Base-by-base conservation (phyloP, 2,888 invertebrate species). In the Rosalia funebris region DNA sequence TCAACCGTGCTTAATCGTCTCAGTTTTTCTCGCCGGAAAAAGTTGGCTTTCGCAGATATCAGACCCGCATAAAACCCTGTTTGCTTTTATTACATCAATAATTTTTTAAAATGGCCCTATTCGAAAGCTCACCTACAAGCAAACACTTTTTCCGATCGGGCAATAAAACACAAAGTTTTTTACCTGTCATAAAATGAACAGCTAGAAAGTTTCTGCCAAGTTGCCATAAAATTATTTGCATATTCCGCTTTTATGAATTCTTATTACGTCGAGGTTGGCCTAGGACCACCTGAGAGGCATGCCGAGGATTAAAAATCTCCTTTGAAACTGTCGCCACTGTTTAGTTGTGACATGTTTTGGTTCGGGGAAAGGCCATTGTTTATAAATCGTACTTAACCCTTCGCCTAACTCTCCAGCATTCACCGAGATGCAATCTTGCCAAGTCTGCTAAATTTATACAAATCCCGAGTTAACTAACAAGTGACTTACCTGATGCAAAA, bases 391-490 rank as follows among this genome's bases (percentile, higher is more conserved):
- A 32, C 19, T 16, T 7, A 61, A 61, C 61, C 61, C 61, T 53
- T 48, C 57, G 11, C 41, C 34, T 32, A 1, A 31, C 52, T 17
- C 42, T 52, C 10, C 20, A 32, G 17, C 46, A 46, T 57, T 63
- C 41, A 53, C 34, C 48, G 52, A 53, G 55, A 62, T 60, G 57
- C 63, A 63, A 63, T 57, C 53, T 60, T 54, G 17, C 37, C 42
- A 48, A 56, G 42, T 50, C 41, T 52, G 37, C 32, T 59, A 53
- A 50, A 19, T 46, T 55, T 55, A 56, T 56, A 59, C 56, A 62
- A n/a, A n/a, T n/a, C n/a, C n/a, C n/a, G n/a, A n/a, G n/a, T n/a
- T n/a, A n/a, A n/a, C n/a, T n/a, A n/a, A n/a, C n/a, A n/a, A n/a
- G n/a, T n/a, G n/a, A n/a, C n/a, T n/a, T n/a, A n/a, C n/a, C n/a